These are phyloP conservation scores for Apodemus speciosus DNA, from an alignment of 2,113 vertebrate species.

Conservation along the genomic window DNA sequence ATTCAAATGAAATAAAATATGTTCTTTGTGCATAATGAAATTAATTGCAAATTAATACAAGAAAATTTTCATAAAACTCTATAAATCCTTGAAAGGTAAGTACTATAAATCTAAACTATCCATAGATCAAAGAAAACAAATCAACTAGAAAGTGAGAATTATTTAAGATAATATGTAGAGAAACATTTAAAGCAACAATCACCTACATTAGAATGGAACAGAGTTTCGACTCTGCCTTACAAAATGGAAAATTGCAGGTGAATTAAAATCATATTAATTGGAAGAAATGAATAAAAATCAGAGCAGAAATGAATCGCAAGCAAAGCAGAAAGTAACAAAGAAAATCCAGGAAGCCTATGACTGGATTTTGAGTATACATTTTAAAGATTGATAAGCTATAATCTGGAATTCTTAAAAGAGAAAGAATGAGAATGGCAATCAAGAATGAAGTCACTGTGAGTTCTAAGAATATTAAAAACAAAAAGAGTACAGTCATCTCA, in stretches of 20 bases:
- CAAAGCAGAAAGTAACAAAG: constrained; percentile 12
- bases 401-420: not conserved
- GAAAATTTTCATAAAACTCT: not conserved
- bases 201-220: not conserved
- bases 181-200: not conserved
- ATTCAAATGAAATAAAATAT: constrained; percentile 40
- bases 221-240: not conserved
- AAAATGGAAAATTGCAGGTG: not conserved
- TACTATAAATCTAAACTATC: constrained; percentile 8
- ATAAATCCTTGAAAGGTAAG: constrained; percentile 24
- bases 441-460: not conserved
- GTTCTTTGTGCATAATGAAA: constrained; percentile 7
- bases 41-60: constrained; percentile 34
- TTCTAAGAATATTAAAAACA: not conserved
- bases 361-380: not conserved
- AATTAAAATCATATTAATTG: constrained; percentile 15
- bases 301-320: not conserved
- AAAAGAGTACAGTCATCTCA: not conserved
- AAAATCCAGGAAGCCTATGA: not conserved
- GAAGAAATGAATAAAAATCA: constrained; percentile 29
- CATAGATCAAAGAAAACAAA: not conserved
- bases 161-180: not conserved
- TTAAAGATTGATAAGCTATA: not conserved
- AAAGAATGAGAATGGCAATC: not conserved
- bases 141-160: not conserved